phyloP scores from a whole-genome alignment of 2,113 vertebrate genomes.

The Megatriorchis doriae region DNA sequence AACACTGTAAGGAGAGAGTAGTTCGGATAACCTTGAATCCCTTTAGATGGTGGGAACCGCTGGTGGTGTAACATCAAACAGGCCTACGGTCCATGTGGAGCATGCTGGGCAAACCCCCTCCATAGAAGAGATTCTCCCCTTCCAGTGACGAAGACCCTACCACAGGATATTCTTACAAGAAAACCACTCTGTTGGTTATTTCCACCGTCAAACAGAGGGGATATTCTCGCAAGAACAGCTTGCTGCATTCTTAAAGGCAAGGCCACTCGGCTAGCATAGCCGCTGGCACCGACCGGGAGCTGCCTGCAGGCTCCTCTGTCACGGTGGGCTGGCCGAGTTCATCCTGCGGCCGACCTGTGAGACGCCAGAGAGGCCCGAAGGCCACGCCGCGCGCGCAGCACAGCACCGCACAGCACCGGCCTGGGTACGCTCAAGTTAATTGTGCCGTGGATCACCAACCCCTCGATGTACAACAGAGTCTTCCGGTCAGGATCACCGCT shows the following conservation, averaged over 20 bases:
- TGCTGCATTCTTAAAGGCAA: neutral
- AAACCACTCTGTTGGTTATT: no score
- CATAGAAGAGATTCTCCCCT: neutral
- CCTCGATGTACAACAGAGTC: accelerated
- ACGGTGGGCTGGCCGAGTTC: accelerated
- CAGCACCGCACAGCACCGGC: neutral
- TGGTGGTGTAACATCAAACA: neutral
- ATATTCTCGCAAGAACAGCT: neutral
- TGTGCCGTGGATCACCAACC: accelerated
- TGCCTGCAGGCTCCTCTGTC: neutral
- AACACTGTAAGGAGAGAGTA: neutral
- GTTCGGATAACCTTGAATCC: neutral
- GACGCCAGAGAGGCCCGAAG: accelerated
- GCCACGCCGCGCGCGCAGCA: no score
- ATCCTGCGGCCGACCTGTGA: accelerated
- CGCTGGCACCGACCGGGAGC: accelerated
- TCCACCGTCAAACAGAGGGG: neutral
- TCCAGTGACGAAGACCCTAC: neutral
- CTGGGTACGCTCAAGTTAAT: accelerated
- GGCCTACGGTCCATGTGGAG: accelerated
- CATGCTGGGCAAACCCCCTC: neutral
- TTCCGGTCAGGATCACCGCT: neutral
- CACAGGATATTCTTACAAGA: neutral
- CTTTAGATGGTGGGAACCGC: neutral
- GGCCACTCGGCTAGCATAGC: no score